Evolutionary conservation across 2,797 vertebrate species (phyloP), one percentile per base, ranked within the genome.

Genomic region (Poeciliopsis turneri): DNA sequence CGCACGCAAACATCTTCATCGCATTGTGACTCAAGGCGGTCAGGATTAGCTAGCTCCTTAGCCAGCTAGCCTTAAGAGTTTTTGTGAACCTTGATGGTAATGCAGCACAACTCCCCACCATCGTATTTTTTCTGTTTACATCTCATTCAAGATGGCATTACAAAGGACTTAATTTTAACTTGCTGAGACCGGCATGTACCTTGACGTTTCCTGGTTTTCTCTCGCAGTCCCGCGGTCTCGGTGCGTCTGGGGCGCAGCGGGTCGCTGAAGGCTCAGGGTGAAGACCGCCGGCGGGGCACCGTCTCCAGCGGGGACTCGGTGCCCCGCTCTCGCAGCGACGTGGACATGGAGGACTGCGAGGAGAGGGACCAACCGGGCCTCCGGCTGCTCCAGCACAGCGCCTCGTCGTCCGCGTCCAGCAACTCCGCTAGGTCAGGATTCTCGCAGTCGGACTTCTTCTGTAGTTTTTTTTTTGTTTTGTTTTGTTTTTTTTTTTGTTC

Each of bases 331-430:
- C 97, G 97, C 0, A 99, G 98, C 2, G 97, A 98, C 0, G 97
- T 98, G 76, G 98, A 99, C 88, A 98, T 98, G 97, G 98, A 98
- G 2, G 97, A 97, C 0, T 97, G 96, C 0, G 96, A 95, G 72
- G 96, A 96, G 86, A 82, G 92, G 78, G 95, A 96, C 69, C 91
- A 86, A 16, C 93, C 96, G 0, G 96, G 95, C 4, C 95, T 97
- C 0, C 91, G 96, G 53, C 96, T 93, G 0, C 95, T 98, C 89
- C 97, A 97, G 78, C 97, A 97, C 2, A 97, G 97, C 4, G 93
- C 96, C 0, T 98, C 97, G 0, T 98, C 97, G 0, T 96, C 95
- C 0, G 96, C 96, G 0, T 98, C 98, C 91, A 97, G 97, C 92
- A 95, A 96, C 85, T 99, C 98, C 0, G 96, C 97, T 0, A 95